Conservation (phyloP, 2,888 invertebrate species). For the Melieria crassipennis region DNA sequence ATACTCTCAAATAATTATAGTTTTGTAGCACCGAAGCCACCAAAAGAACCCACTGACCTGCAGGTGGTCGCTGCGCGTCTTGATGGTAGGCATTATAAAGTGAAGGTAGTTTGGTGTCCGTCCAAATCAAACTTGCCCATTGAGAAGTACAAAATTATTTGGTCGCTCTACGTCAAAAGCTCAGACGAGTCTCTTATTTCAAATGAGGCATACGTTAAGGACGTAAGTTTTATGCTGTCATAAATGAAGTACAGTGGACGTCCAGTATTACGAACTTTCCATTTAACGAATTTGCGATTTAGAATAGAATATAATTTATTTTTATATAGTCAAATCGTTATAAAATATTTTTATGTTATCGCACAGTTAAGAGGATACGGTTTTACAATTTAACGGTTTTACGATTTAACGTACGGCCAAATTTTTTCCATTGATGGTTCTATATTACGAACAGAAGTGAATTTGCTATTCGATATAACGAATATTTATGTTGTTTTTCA, state of each 20-base stretch:
- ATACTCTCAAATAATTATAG: background rate
- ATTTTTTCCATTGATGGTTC: too few species aligned
- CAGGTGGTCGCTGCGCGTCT: slow-evolving; percentile 52
- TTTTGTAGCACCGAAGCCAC: slow-evolving; percentile 60
- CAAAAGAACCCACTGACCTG: slow-evolving; percentile 59
- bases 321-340: too few species aligned
- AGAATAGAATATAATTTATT: too few species aligned
- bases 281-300: background rate
- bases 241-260: slow-evolving; percentile 18
- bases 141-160: slow-evolving; percentile 77
- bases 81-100: slow-evolving; percentile 68
- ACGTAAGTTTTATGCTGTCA: slow-evolving; percentile 47
- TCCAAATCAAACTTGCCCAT: slow-evolving; percentile 78
- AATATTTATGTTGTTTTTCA: background rate
- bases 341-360: too few species aligned
- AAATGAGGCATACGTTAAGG: slow-evolving; percentile 58
- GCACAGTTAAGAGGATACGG: too few species aligned
- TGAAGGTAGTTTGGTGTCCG: slow-evolving; percentile 75
- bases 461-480: background rate
- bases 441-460: background rate
- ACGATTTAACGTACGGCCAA: too few species aligned
- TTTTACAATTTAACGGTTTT: background rate
- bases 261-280: background rate
- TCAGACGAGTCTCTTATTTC: slow-evolving; percentile 59
- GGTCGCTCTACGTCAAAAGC: slow-evolving; percentile 76